Base-by-base conservation (phyloP, 2,888 invertebrate species). In the Microchrysa polita region DNA sequence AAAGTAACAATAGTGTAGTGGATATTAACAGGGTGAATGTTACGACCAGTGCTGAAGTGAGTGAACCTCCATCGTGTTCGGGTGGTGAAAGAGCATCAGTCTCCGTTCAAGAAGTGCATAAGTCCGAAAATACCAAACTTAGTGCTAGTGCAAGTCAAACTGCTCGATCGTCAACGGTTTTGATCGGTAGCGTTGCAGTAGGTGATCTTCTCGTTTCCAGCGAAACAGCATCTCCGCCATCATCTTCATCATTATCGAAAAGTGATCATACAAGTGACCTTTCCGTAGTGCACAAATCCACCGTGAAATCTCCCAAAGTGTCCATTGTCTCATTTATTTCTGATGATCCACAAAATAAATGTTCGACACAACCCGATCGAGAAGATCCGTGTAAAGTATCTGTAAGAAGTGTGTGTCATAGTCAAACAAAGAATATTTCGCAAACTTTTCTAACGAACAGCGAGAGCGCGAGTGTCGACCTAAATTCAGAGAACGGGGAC, bases 311-410 rank as follows among this genome's bases (percentile, higher is more conserved):
- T 52, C 67, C 74, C 72, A 77, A 75, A 74, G 74, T 75, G 48
- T 74, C 77, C 48, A 67, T 76, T 57, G 74, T 75, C 16, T 75
- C 74, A 20, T 69, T 75, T 16, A 72, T 69, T 16, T 52, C 34
- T 18, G 53, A 69, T 65, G 44, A 71, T 57, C 16, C 53, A 27
- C 34, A 27, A 65, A 55, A 61, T 16, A 27, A 44, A 60, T 18
- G n/a, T 40, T 16, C 18, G 34, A 53, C 63, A 20, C 40, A n/a
- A 2, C 40, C 16, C 18, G 23, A 40, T 7, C n/a, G n/a, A n/a
- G 61, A 61, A 34, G 65, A 65, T 65, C 65, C 42, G 48, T 22
- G 65, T 48, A 34, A 44, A 20, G 42, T 44, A 12, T 65, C 65
- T 22, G 44, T 65, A 16, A 65, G 20, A 65, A 65, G 65, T 65